phyloP scores from a whole-genome alignment of 2,113 vertebrate genomes.

The western clawed frog (Xenopus tropicalis) region UCB_Xtro_10.0 CM004444.2:69028001-69028500 shows the following conservation, averaged over 20 bases:
- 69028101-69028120: slow-evolving; percentile 46
- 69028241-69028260: slow-evolving; percentile 66
- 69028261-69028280: slow-evolving; percentile 79
- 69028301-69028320: background rate
- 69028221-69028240: slow-evolving; percentile 75
- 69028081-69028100: too few species aligned
- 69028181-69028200: slow-evolving; percentile 97
- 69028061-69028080: too few species aligned
- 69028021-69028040: too few species aligned
- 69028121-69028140: slow-evolving; percentile 79
- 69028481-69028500: slow-evolving; percentile 94
- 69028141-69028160: slow-evolving; percentile 94
- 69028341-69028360: background rate
- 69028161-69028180: slow-evolving; percentile 91
- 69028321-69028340: slow-evolving; percentile 4
- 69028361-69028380: background rate
- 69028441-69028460: slow-evolving; percentile 89
- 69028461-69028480: slow-evolving; percentile 94
- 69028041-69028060: too few species aligned
- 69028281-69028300: slow-evolving; percentile 76
- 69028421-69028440: slow-evolving; percentile 44
- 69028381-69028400: background rate
- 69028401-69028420: background rate
- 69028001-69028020: too few species aligned
- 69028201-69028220: slow-evolving; percentile 89